Evolutionary conservation across 1,140 invertebrate genomes (phyloP).

Genomic region (Idris sp.): DNA sequence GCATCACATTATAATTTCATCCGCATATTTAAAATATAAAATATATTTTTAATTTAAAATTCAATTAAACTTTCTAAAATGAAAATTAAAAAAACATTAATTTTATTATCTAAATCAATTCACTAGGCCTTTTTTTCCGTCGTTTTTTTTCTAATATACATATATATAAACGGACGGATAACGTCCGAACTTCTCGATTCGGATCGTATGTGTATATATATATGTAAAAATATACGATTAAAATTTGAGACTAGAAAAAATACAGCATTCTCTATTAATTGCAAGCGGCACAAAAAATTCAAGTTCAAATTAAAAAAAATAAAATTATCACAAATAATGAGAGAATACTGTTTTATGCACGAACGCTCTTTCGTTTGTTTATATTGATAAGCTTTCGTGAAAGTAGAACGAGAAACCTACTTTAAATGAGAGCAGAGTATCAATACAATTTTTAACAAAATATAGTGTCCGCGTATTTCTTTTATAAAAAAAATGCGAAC

Average conservation of each 20-base stretch:
- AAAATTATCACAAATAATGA: conserved; percentile 7
- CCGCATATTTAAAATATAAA: background rate
- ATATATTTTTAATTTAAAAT: background rate
- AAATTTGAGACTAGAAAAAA: conserved; percentile 48
- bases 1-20: background rate
- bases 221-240: conserved; percentile 21
- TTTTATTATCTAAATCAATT: too few relatives aligned
- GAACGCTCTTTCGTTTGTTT: conserved; percentile 18
- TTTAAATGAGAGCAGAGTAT: conserved; percentile 5
- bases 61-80: background rate
- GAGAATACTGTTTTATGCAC: conserved; percentile 25
- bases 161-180: conserved; percentile 32
- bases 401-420: conserved; percentile 5
- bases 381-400: conserved; percentile 20
- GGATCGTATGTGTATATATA: background rate
- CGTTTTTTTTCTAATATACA: conserved; percentile 1
- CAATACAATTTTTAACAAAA: conserved; percentile 19
- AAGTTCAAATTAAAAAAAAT: conserved; percentile 3
- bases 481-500: too few relatives aligned
- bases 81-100: too few relatives aligned
- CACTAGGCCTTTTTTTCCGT: conserved; percentile 11
- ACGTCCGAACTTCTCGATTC: conserved; percentile 15
- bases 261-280: conserved; percentile 24
- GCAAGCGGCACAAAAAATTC: background rate
- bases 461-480: too few relatives aligned